Evolutionary conservation across 2,797 vertebrate genomes (phyloP).

Genomic region (Alectoris magna): DNA sequence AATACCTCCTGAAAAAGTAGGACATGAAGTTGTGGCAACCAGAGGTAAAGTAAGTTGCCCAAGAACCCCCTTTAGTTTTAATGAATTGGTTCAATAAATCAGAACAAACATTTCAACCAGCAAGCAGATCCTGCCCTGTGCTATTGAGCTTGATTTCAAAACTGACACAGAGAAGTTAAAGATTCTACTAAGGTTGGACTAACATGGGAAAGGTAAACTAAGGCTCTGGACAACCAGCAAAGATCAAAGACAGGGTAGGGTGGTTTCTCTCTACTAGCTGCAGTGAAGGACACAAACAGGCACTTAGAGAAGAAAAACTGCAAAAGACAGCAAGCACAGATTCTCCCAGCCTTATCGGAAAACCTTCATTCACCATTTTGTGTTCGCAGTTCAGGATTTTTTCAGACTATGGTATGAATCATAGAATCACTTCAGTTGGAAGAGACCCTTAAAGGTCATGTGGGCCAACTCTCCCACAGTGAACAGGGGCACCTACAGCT

Average conservation of each 20-base stretch:
- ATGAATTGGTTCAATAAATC: background rate
- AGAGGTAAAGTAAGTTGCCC: background rate
- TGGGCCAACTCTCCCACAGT: too few relatives aligned
- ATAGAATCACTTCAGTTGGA: too few relatives aligned
- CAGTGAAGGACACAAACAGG: background rate
- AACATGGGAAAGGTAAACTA: background rate
- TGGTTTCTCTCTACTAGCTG: background rate
- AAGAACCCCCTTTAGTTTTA: background rate
- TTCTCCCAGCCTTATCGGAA: background rate
- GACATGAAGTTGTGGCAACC: background rate
- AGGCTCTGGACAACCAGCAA: background rate
- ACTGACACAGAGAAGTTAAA: background rate
- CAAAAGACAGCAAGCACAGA: background rate
- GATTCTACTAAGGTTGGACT: background rate
- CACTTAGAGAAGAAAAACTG: background rate
- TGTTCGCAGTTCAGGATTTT: background rate
- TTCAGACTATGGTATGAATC: background rate
- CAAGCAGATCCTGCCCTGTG: background rate
- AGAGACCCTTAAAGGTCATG: too few relatives aligned
- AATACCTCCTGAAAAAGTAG: background rate
- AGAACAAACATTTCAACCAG: background rate
- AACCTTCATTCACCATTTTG: background rate
- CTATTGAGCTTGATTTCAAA: background rate
- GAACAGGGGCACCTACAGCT: too few relatives aligned
- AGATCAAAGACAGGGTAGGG: background rate